phyloP scores from a whole-genome alignment of 2,888 invertebrate genomes.

The Scaptomyza reducta region DNA sequence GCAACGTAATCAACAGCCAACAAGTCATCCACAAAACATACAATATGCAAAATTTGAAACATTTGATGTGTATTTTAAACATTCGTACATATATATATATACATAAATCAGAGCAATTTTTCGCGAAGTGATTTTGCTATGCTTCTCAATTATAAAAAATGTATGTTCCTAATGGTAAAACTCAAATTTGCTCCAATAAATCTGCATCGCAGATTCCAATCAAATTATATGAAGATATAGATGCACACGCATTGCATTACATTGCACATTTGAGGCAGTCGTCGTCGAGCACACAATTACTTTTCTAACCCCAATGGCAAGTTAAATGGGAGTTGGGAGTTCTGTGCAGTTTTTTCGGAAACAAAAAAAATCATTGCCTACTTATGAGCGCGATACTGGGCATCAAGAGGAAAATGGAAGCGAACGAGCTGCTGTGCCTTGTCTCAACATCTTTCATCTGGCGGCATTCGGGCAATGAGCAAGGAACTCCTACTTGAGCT shows the following conservation, averaged over 20 bases:
- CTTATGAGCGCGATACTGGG: conserved; percentile 53
- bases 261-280: background rate
- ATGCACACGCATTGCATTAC: background rate
- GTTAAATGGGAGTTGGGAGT: background rate
- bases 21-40: too few species aligned
- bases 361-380: conserved; percentile 50
- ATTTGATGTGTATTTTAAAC: too few species aligned
- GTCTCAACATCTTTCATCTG: conserved; percentile 51
- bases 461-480: conserved; percentile 22
- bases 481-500: background rate
- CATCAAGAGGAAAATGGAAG: conserved; percentile 1
- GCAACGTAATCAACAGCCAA: too few species aligned
- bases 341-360: background rate
- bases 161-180: background rate
- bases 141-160: too few species aligned
- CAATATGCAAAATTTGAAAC: too few species aligned
- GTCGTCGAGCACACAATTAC: too few species aligned
- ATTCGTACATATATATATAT: too few species aligned
- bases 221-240: background rate
- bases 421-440: conserved; percentile 33
- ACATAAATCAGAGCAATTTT: too few species aligned
- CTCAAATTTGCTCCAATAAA: background rate
- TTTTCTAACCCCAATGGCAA: too few species aligned
- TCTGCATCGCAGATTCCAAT: background rate
- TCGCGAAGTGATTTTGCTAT: too few species aligned